Percentiles rank a stretch among this genome's conserved stretches.
Conservation (phyloP, 1,140 invertebrate genomes). For the Heliothis subflexa region DNA sequence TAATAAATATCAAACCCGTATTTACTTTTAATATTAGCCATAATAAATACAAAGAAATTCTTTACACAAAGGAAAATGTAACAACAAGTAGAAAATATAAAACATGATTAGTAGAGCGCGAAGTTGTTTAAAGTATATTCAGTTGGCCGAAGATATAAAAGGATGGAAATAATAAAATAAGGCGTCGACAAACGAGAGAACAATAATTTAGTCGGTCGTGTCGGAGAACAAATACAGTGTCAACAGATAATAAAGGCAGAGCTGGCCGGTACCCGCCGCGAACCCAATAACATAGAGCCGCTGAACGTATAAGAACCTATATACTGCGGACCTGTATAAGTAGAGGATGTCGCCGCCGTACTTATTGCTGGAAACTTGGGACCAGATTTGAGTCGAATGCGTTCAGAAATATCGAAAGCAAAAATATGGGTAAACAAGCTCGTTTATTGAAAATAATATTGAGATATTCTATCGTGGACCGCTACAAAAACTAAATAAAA, state of each 20-base stretch:
- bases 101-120: slow-evolving; percentile 44
- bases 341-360: slow-evolving; percentile 53
- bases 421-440: slow-evolving; percentile 44
- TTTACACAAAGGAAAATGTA: slow-evolving; percentile 38
- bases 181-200: slow-evolving; percentile 51
- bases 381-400: slow-evolving; percentile 53
- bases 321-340: slow-evolving; percentile 54
- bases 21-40: slow-evolving; percentile 44
- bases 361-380: slow-evolving; percentile 54
- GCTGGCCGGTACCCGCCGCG: slow-evolving; percentile 54
- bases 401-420: slow-evolving; percentile 48
- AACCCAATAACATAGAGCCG: slow-evolving; percentile 64
- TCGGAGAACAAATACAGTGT: slow-evolving; percentile 65
- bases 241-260: slow-evolving; percentile 67
- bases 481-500: slow-evolving; percentile 32
- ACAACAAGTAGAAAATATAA: slow-evolving; percentile 35
- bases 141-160: slow-evolving; percentile 23
- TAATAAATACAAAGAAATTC: slow-evolving; percentile 54
- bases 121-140: slow-evolving; percentile 49
- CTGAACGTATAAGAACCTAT: slow-evolving; percentile 54
- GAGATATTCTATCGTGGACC: slow-evolving; percentile 27
- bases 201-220: slow-evolving; percentile 65
- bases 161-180: slow-evolving; percentile 50
- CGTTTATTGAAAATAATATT: slow-evolving; percentile 44
- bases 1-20: slow-evolving; percentile 41